Evolutionary conservation across 1,140 invertebrate genomes (phyloP).

Genomic region (Cotesia chilonis): DNA sequence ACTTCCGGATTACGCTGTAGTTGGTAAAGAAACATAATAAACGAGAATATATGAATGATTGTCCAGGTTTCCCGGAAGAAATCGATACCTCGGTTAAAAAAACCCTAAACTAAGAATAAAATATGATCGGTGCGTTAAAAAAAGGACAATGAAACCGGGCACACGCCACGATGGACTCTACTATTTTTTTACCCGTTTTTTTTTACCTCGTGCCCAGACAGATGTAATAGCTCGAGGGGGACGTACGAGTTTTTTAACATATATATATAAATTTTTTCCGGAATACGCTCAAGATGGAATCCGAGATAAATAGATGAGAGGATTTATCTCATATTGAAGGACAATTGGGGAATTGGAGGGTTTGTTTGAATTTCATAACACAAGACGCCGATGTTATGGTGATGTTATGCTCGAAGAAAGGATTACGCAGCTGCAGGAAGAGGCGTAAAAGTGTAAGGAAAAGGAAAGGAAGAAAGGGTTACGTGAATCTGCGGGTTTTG

Average conservation of each 20-base stretch:
- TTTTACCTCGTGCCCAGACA: background rate
- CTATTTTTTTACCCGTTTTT: slow-evolving; percentile 11
- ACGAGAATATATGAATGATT: slow-evolving; percentile 1
- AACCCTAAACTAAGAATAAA: slow-evolving; percentile 3
- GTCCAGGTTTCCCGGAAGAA: slow-evolving; percentile 48
- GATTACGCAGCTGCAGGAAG: slow-evolving; percentile 32
- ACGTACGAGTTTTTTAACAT: background rate
- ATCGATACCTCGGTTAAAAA: slow-evolving; percentile 43
- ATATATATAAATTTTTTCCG: slow-evolving; percentile 24
- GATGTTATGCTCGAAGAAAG: slow-evolving; percentile 3
- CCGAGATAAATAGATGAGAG: slow-evolving; percentile 14
- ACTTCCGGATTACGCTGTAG: slow-evolving; percentile 44
- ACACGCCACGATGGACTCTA: slow-evolving; percentile 24
- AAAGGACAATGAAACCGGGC: slow-evolving; percentile 21
- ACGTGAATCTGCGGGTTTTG: background rate
- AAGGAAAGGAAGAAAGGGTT: slow-evolving; percentile 17
- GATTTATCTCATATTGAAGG: background rate
- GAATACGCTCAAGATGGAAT: slow-evolving; percentile 28
- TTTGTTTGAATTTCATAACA: background rate
- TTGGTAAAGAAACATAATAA: slow-evolving; percentile 30
- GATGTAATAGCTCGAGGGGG: slow-evolving; percentile 19
- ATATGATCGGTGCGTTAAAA: slow-evolving; percentile 20
- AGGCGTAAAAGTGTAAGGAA: slow-evolving; percentile 24
- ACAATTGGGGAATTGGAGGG: background rate
- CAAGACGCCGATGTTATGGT: too few species aligned